These are phyloP conservation scores for Athrips mouffetella DNA, from an alignment of 2,888 invertebrate species.

Conservation along the genomic window DNA sequence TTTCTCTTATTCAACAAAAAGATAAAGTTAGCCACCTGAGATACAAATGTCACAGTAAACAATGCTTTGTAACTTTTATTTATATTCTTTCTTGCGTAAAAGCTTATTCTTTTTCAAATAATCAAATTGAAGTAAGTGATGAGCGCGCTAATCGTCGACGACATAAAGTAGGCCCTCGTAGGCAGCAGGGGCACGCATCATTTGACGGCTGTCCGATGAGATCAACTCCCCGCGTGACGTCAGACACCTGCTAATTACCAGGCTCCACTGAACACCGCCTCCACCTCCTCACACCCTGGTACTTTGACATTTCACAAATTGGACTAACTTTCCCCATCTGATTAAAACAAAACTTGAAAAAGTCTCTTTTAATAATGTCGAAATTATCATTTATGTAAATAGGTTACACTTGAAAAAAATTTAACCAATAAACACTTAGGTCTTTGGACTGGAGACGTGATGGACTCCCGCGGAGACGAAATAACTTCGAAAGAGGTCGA, in stretches of 20 bases:
- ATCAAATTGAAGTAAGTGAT: conserved; percentile 37
- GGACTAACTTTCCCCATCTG: conserved; percentile 15
- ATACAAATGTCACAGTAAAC: no score
- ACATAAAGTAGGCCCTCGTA: conserved; percentile 57
- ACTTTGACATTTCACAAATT: conserved; percentile 17
- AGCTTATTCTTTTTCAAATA: conserved; percentile 1
- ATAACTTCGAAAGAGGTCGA: conserved; percentile 65
- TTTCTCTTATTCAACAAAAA: no score
- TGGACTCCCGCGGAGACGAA: conserved; percentile 66
- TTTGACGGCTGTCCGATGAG: conserved; percentile 62
- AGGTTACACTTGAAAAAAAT: conserved; percentile 35
- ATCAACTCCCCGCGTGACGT: conserved; percentile 62
- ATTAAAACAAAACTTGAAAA: neutral
- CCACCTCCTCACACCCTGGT: conserved; percentile 22
- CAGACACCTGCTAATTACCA: conserved; percentile 49
- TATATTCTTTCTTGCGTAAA: neutral
- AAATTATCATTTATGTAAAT: neutral
- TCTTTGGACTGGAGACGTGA: conserved; percentile 53
- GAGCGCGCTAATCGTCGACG: conserved; percentile 58
- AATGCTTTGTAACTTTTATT: no score
- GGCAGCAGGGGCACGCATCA: conserved; percentile 66
- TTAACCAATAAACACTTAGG: conserved; percentile 63
- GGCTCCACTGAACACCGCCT: conserved; percentile 45
- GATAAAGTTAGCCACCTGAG: no score
- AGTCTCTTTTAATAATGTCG: neutral